Base-by-base conservation (phyloP, 2,113 vertebrate genomes). In the Tympanuchus pallidicinctus region DNA sequence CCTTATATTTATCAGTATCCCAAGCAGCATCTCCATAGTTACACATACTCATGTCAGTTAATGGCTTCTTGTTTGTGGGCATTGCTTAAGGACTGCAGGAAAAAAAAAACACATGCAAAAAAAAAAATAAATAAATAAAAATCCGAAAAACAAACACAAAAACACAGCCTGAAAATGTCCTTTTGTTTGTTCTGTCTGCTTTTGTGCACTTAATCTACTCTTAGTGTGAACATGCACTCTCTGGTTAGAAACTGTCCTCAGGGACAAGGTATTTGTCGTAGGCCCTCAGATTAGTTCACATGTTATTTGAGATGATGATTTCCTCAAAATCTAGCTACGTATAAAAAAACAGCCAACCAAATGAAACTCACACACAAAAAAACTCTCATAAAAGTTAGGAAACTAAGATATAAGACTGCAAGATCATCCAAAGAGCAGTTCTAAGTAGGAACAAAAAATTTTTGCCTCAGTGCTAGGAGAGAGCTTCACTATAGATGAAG, bases 31-130 rank as follows among this genome's bases (percentile, higher is more conserved):
- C 70, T 67, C 34, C 56, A 38, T 21, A n/a, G 18, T 86, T 83
- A 43, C 12, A 50, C 30, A 52, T 25, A 10, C 27, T 77, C 13
- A 47, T 77, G 34, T 20, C 11, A 74, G 13, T 86, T 67, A 81
- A 78, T 71, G 50, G 7, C 21, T 67, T 93, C 80, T 50, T 86
- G 50, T 88, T 74, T 74, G 45, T 47, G 56, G 30, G 36, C 76
- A 6, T 7, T 92, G 45, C 45, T 93, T 78, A 25, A 28, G 93
- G 36, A 50, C 32, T 78, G 40, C 57, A 71, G 38, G 50, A 75
- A 28, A 76, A 28, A 43, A 48, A 12, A 40, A 40, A 40, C 40
- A 40, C 40, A 40, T 13, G 12, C 11, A 40, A 40, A 40, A 40
- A 18, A 0, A 0, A 4, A 16, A 43, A 43, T 5, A 19, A 28